A percentile compares a stretch with the other conserved stretches of the same genome.
phyloP scores from a whole-genome alignment of 2,888 invertebrate species.

The Mongoloraphidia duomilia region DNA sequence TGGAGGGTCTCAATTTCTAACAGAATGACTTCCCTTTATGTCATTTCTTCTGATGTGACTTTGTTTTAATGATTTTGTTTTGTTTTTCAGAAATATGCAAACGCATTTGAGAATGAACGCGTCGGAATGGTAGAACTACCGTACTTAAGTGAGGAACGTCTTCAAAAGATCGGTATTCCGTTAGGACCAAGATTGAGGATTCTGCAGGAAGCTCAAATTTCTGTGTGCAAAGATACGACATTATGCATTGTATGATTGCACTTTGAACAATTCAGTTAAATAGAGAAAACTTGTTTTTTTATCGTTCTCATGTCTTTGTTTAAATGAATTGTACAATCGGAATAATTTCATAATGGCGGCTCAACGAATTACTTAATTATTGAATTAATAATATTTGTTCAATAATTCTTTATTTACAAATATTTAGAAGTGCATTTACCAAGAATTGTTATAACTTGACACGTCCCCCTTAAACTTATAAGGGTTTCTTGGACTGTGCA shows the following conservation, averaged over 20 bases:
- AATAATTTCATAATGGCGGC: slow-evolving; percentile 3
- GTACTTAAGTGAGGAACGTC: slow-evolving; percentile 74
- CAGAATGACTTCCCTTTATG: not conserved
- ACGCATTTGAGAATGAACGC: slow-evolving; percentile 68
- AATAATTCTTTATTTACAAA: too few relatives aligned
- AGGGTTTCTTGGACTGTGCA: too few relatives aligned
- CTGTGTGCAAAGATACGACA: slow-evolving; percentile 46
- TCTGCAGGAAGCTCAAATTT: slow-evolving; percentile 67
- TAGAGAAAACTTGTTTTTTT: too few relatives aligned
- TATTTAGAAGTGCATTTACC: too few relatives aligned
- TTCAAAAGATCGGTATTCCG: slow-evolving; percentile 81
- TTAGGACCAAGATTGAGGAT: slow-evolving; percentile 78
- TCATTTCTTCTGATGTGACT: slow-evolving; percentile 5
- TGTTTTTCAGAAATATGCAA: slow-evolving; percentile 66
- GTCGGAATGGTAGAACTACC: slow-evolving; percentile 84
- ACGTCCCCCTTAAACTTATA: too few relatives aligned
- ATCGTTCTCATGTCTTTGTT: too few relatives aligned
- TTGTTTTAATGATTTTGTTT: slow-evolving; percentile 6
- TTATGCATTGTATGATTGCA: slow-evolving; percentile 41
- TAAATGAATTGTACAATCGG: not conserved
- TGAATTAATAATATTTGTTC: too few relatives aligned
- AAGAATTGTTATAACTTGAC: too few relatives aligned
- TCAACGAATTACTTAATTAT: not conserved
- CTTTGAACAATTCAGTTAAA: too few relatives aligned
- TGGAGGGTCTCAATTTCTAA: not conserved